Conservation (phyloP, 1,140 invertebrate species). For the Cyphomyrmex costatus region DNA sequence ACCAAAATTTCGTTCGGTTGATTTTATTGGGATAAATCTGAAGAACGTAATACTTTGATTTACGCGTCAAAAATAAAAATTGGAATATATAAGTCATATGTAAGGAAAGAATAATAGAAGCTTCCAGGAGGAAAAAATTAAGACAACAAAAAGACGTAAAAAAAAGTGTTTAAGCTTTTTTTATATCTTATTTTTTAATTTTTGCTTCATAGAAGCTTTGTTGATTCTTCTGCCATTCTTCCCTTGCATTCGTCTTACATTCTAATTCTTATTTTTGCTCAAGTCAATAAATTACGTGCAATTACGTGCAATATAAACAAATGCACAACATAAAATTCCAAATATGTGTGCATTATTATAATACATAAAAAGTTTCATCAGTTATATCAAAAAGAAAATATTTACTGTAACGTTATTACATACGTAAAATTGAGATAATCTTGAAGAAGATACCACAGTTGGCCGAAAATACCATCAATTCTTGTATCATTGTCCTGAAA, state of each 20-base stretch:
- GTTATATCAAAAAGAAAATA: background rate
- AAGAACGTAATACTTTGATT: background rate
- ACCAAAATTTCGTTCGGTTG: constrained; percentile 61
- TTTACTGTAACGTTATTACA: background rate
- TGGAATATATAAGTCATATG: no score
- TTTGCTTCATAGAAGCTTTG: no score
- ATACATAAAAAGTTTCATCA: background rate
- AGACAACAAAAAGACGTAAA: no score
- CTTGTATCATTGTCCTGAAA: constrained; percentile 67
- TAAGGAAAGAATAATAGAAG: no score
- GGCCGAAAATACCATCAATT: constrained; percentile 50
- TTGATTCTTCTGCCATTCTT: no score
- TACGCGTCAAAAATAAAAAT: background rate
- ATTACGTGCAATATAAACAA: background rate
- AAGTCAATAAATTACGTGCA: background rate
- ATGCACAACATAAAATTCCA: constrained; percentile 1
- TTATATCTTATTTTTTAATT: no score
- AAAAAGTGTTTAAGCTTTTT: no score
- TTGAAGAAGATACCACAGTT: constrained; percentile 54
- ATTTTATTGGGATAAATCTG: constrained; percentile 68
- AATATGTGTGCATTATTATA: background rate
- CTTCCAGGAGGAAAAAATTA: no score
- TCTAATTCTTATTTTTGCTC: no score
- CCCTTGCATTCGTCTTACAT: no score
- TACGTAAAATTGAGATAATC: constrained; percentile 71